phyloP scores from a whole-genome alignment of 2,797 vertebrate species.

The Rachycentron canadum region DNA sequence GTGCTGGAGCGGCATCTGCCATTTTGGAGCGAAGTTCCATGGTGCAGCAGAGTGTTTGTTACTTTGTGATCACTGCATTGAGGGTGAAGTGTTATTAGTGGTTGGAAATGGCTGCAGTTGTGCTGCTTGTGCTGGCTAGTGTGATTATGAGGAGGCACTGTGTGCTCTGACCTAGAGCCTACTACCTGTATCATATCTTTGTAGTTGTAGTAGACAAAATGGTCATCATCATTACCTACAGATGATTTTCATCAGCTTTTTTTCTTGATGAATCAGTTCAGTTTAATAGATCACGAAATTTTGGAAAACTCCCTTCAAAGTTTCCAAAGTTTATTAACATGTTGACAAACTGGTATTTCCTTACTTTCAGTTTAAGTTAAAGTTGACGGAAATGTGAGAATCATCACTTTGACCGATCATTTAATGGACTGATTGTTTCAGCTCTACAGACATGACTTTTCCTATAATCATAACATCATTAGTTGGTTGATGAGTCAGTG shows the following conservation, averaged over 20 bases:
- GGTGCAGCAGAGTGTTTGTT: slow-evolving; percentile 33
- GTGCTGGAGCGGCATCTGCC: slow-evolving; percentile 58
- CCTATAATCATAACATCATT: background rate
- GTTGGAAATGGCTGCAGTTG: slow-evolving; percentile 53
- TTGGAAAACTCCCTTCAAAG: background rate
- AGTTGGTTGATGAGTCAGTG: background rate
- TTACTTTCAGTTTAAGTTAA: background rate
- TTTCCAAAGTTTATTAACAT: background rate
- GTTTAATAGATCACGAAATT: too few relatives aligned
- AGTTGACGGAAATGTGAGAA: background rate
- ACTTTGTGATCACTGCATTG: slow-evolving; percentile 33
- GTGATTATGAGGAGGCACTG: slow-evolving; percentile 16
- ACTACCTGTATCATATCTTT: slow-evolving; percentile 8
- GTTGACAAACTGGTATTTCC: background rate
- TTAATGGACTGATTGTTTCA: background rate
- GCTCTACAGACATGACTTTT: background rate
- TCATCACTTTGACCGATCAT: background rate
- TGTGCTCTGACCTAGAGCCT: slow-evolving; percentile 43
- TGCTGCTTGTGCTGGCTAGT: slow-evolving; percentile 33
- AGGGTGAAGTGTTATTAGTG: slow-evolving; percentile 33
- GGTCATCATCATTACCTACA: background rate
- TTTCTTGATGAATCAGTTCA: background rate
- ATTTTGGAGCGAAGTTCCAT: slow-evolving; percentile 60
- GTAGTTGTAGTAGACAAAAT: slow-evolving; percentile 4
- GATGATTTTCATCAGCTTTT: background rate